A percentile compares a stretch with the other conserved stretches of the same genome.
Conservation (phyloP, 1,140 invertebrate species). For the Adelges cooleyi region DNA sequence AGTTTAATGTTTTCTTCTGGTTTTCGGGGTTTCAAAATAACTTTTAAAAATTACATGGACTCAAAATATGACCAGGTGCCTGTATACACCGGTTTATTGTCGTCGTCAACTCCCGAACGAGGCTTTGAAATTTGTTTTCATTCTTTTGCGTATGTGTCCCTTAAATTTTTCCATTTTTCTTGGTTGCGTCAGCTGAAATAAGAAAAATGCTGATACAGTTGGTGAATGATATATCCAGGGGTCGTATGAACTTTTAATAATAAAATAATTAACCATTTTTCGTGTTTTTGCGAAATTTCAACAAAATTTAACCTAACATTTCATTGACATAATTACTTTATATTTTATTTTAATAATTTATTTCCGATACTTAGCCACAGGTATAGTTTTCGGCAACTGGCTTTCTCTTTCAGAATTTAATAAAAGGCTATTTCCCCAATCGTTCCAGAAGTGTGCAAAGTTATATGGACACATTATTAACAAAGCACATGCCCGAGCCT, state of each 20-base stretch:
- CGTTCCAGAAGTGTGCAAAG: conserved; percentile 35
- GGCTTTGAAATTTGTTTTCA: not conserved
- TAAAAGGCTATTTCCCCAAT: conserved; percentile 34
- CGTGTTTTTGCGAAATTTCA: no score
- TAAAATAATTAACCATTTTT: no score
- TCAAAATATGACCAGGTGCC: not conserved
- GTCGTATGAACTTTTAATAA: no score
- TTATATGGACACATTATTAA: conserved; percentile 32
- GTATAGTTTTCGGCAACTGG: not conserved
- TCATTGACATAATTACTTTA: no score
- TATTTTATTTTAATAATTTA: no score
- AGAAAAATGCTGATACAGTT: no score
- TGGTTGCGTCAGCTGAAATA: no score
- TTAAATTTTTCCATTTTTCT: not conserved
- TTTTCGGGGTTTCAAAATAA: no score
- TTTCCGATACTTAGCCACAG: not conserved
- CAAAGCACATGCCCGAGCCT: not conserved
- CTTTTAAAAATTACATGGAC: no score
- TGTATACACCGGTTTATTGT: not conserved
- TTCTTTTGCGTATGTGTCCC: not conserved
- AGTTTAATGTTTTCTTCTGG: no score
- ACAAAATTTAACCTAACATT: no score
- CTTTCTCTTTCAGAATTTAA: conserved; percentile 31
- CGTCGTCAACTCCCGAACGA: not conserved
- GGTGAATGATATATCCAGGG: no score